phyloP scores from a whole-genome alignment of 2,888 invertebrate species.

The Andrena fulva region DNA sequence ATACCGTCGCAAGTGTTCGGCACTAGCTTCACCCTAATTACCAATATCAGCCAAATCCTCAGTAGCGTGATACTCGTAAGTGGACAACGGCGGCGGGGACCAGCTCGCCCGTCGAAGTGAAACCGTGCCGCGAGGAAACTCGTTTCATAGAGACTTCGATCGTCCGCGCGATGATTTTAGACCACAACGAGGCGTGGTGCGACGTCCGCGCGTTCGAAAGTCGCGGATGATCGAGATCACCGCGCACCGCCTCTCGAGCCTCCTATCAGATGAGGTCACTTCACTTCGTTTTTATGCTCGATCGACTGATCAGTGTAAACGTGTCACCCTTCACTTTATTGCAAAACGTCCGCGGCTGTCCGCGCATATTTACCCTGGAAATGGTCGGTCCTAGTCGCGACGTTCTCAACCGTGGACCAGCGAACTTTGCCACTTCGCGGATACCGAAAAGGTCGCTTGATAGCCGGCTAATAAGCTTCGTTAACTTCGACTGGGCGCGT shows the following conservation, averaged over 20 bases:
- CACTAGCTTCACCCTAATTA: slow-evolving; percentile 89
- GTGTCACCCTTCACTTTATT: slow-evolving; percentile 52
- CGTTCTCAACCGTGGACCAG: not conserved
- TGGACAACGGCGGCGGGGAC: slow-evolving; percentile 32
- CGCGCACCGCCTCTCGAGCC: not conserved
- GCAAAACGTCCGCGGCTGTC: slow-evolving; percentile 17
- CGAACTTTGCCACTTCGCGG: not conserved
- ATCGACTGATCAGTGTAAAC: slow-evolving; percentile 6
- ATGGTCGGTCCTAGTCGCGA: not conserved
- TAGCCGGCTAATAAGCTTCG: not conserved
- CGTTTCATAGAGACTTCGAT: not conserved
- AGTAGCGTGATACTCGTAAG: slow-evolving; percentile 89
- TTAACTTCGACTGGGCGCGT: not conserved
- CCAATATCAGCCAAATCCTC: slow-evolving; percentile 88
- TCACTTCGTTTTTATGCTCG: not conserved
- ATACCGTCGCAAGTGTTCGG: slow-evolving; percentile 89
- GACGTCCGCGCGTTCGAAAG: not conserved
- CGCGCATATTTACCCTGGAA: not conserved
- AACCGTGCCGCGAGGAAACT: not conserved
- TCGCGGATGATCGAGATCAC: not conserved
- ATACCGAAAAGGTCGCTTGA: not conserved
- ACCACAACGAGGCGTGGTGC: not conserved
- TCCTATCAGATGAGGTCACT: not conserved
- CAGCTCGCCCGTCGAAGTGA: not conserved
- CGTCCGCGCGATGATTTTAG: not conserved